Percentiles rank a stretch among this genome's conserved stretches.
These are phyloP conservation scores for Choloepus didactylus DNA, from an alignment of 2,797 vertebrate genomes.

Conservation along the genomic window DNA sequence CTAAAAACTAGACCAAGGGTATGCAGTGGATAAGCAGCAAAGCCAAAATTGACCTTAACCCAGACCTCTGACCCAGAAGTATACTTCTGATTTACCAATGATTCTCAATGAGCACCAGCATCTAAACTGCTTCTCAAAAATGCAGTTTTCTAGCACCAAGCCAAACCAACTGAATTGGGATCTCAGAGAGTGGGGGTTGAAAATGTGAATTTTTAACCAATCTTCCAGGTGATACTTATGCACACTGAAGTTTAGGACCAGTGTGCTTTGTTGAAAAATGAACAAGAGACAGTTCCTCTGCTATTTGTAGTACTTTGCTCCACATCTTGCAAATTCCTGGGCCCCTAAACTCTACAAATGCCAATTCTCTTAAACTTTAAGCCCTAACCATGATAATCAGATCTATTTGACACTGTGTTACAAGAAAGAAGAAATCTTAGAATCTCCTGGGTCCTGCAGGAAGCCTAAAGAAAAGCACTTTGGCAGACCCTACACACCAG, in stretches of 20 bases:
- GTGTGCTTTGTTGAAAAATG: background rate
- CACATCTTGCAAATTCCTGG: background rate
- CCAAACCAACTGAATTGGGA: background rate
- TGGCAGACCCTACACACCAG: background rate
- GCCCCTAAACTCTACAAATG: background rate
- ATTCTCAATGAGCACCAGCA: background rate
- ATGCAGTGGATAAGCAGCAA: background rate
- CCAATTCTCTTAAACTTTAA: slow-evolving; percentile 54
- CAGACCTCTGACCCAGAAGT: slow-evolving; percentile 13
- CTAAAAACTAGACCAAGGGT: slow-evolving; percentile 11
- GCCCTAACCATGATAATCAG: background rate
- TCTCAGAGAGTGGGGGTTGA: background rate
- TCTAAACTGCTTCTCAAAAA: slow-evolving; percentile 32
- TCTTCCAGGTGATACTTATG: background rate
- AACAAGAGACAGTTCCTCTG: background rate
- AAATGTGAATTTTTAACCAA: slow-evolving; percentile 1
- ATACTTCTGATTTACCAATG: slow-evolving; percentile 32
- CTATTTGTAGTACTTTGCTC: background rate
- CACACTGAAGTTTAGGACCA: background rate
- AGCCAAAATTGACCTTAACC: background rate
- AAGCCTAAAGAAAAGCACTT: slow-evolving; percentile 11
- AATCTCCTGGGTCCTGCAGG: background rate
- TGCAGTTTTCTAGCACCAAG: slow-evolving; percentile 23
- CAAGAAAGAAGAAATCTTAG: slow-evolving; percentile 51
- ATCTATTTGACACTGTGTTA: slow-evolving; percentile 3